phyloP scores from a whole-genome alignment of 2,888 invertebrate species.

The Meganola albula region DNA sequence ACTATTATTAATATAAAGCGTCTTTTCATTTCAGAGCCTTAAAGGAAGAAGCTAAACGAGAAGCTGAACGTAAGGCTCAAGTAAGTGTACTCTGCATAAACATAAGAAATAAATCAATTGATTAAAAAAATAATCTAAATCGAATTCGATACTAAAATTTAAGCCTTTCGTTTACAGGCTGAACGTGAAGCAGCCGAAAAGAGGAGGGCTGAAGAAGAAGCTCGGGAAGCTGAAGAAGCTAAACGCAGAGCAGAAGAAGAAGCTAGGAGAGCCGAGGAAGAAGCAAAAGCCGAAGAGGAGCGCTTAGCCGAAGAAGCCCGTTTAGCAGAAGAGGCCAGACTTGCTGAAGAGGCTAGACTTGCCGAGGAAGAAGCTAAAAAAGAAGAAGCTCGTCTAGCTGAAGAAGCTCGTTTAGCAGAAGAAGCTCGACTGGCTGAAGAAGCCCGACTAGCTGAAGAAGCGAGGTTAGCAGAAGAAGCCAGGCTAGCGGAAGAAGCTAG shows the following conservation, averaged over 20 bases:
- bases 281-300: conserved; percentile 63
- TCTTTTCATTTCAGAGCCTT: conserved; percentile 51
- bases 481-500: conserved; percentile 60
- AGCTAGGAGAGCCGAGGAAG: conserved; percentile 66
- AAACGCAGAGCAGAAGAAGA: conserved; percentile 72
- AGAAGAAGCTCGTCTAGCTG: conserved; percentile 62
- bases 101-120: no score
- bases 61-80: conserved; percentile 70
- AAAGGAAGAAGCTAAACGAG: conserved; percentile 74
- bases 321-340: conserved; percentile 57
- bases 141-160: no score
- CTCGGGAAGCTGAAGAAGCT: conserved; percentile 69
- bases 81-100: no score
- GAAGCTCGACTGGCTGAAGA: conserved; percentile 68
- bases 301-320: conserved; percentile 59
- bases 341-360: conserved; percentile 54
- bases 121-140: no score
- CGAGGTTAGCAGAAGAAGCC: conserved; percentile 37
- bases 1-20: background rate
- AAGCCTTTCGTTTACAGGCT: conserved; percentile 36
- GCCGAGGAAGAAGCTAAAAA: conserved; percentile 62
- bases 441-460: conserved; percentile 48
- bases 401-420: conserved; percentile 66
- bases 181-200: conserved; percentile 64
- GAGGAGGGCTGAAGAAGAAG: conserved; percentile 77